Evolutionary conservation across 2,888 invertebrate species (phyloP).

Genomic region (Parthenolecanium corni): DNA sequence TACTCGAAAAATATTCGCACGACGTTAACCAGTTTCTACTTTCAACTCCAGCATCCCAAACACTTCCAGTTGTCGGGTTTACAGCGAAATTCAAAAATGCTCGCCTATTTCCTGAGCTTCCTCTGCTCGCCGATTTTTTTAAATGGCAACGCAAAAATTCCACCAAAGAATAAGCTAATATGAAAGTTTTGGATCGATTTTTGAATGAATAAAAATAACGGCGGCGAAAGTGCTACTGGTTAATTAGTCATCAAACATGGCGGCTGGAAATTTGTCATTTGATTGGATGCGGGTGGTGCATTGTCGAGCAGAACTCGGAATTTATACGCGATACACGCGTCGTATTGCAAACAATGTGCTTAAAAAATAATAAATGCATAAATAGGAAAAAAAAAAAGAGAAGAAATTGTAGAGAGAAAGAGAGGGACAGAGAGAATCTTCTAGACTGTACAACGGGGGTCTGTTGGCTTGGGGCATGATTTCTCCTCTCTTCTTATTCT

Average conservation of each 20-base stretch:
- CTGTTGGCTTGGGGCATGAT: slow-evolving; percentile 21
- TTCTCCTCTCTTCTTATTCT: slow-evolving; percentile 21
- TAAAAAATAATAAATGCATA: no score
- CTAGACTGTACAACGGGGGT: slow-evolving; percentile 18
- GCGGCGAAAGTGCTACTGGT: slow-evolving; percentile 12
- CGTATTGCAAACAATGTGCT: slow-evolving; percentile 3
- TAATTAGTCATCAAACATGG: slow-evolving; percentile 12
- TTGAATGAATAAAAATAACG: slow-evolving; percentile 1
- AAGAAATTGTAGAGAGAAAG: no score
- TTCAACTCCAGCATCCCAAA: no score
- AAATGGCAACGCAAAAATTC: no score
- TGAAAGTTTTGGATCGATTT: slow-evolving; percentile 16
- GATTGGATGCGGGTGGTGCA: slow-evolving; percentile 21
- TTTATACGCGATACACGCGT: slow-evolving; percentile 4
- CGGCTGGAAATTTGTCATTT: slow-evolving; percentile 1
- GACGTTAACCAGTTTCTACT: no score
- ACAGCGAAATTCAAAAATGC: no score
- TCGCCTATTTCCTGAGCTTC: no score
- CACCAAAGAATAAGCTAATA: no score
- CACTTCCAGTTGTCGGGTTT: no score
- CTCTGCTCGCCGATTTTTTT: no score
- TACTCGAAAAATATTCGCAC: no score
- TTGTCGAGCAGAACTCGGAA: not conserved
- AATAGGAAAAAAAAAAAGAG: no score
- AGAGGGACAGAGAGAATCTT: not conserved